A percentile compares a stretch with the other conserved stretches of the same genome.
These are phyloP conservation scores for Arctocebus calabarensis DNA, from an alignment of 2,797 vertebrate genomes.

Conservation along the genomic window DNA sequence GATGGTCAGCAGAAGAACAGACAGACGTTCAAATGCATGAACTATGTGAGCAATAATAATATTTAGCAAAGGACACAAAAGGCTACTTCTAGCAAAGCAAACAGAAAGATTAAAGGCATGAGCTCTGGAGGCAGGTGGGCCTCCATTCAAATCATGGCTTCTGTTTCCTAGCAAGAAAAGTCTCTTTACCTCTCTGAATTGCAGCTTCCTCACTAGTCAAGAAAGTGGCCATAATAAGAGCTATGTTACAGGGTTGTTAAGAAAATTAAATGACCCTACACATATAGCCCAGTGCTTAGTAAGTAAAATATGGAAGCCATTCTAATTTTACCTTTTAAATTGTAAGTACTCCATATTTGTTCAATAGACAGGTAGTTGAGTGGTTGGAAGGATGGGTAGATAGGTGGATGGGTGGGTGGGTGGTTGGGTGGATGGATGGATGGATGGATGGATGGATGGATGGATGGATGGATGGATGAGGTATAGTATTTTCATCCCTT, in stretches of 20 bases:
- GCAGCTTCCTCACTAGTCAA: neutral
- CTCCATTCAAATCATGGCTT: fast-evolving
- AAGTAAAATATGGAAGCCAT: neutral
- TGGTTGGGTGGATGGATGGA: no score
- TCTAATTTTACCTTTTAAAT: neutral
- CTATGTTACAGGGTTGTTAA: neutral
- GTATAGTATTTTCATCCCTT: neutral
- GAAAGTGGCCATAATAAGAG: neutral
- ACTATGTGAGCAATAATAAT: neutral
- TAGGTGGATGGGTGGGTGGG: neutral
- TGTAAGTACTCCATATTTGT: neutral
- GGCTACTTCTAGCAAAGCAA: neutral
- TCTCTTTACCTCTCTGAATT: neutral
- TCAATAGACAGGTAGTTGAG: neutral
- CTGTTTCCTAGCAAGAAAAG: neutral
- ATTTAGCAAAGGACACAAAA: neutral
- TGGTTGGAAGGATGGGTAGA: neutral
- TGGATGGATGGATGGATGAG: neutral
- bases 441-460: no score
- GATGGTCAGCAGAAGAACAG: neutral
- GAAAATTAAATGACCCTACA: neutral
- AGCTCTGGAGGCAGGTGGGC: neutral
- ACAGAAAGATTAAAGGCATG: neutral
- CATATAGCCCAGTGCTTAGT: neutral
- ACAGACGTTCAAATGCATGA: neutral